phyloP scores from a whole-genome alignment of 2,113 vertebrate genomes.

The Indri indri region DNA sequence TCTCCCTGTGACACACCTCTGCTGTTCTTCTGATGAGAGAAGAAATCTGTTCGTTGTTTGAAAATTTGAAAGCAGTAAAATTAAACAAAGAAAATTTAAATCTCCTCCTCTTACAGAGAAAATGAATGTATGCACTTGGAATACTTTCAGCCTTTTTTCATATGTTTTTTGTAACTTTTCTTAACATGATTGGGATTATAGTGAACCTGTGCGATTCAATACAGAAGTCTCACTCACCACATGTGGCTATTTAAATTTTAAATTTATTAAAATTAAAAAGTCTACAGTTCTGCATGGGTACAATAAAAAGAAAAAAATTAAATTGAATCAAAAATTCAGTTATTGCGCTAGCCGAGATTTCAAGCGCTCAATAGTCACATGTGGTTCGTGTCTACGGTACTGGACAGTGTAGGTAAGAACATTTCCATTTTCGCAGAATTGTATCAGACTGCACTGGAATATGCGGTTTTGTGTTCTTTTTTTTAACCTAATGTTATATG shows the following conservation, averaged over 20 bases:
- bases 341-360: background rate
- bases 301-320: too few relatives aligned
- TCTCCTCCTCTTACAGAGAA: background rate
- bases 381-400: background rate
- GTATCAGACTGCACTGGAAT: background rate
- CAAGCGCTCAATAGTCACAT: background rate
- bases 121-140: background rate
- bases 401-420: background rate
- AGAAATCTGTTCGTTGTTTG: background rate
- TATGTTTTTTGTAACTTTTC: background rate
- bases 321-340: background rate
- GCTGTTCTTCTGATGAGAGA: background rate
- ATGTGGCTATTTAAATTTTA: background rate
- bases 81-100: background rate
- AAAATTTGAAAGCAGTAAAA: background rate
- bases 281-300: too few relatives aligned
- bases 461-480: background rate
- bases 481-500: background rate
- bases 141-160: background rate
- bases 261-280: background rate
- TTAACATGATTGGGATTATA: background rate
- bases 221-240: background rate
- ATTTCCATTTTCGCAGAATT: background rate
- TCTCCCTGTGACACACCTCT: rapidly evolving
- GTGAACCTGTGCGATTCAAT: background rate